Conservation (phyloP, 2,888 invertebrate genomes). For the Sacculina carcini region DNA sequence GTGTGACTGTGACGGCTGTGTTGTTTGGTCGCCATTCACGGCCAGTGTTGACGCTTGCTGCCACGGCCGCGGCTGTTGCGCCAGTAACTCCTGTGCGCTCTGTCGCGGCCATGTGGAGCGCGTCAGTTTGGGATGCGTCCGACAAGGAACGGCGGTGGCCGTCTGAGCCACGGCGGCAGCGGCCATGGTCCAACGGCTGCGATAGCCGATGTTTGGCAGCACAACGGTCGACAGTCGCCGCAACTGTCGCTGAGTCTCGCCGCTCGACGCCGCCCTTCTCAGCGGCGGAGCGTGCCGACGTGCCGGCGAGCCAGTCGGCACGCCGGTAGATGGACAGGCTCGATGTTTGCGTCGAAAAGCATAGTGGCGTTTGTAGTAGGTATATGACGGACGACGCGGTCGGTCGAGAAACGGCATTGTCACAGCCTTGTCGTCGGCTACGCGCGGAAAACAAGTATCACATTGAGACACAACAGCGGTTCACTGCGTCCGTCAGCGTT, state of each 20-base stretch:
- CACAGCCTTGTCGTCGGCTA: too few species aligned
- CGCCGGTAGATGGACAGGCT: not conserved
- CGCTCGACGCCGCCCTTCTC: not conserved
- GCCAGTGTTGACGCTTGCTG: too few species aligned
- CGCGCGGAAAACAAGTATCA: too few species aligned
- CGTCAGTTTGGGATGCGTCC: not conserved
- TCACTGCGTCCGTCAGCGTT: too few species aligned
- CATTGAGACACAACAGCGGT: too few species aligned
- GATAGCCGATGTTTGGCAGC: not conserved
- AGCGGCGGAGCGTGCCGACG: not conserved
- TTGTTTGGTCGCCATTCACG: too few species aligned
- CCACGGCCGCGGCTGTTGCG: too few species aligned
- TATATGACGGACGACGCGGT: not conserved
- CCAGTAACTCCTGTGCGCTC: too few species aligned
- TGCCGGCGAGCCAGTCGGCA: not conserved
- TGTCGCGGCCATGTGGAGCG: slow-evolving; percentile 1
- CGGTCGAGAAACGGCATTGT: not conserved
- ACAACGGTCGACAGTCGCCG: not conserved
- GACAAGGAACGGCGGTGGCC: too few species aligned
- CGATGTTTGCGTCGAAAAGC: not conserved
- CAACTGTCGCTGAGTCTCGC: not conserved
- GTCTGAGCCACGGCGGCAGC: too few species aligned
- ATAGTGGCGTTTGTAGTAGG: slow-evolving; percentile 2
- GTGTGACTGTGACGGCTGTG: too few species aligned
- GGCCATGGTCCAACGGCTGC: not conserved